A percentile compares a stretch with the other conserved stretches of the same genome.
Conservation (phyloP, 2,797 vertebrate species). For the Squalus acanthias region DNA sequence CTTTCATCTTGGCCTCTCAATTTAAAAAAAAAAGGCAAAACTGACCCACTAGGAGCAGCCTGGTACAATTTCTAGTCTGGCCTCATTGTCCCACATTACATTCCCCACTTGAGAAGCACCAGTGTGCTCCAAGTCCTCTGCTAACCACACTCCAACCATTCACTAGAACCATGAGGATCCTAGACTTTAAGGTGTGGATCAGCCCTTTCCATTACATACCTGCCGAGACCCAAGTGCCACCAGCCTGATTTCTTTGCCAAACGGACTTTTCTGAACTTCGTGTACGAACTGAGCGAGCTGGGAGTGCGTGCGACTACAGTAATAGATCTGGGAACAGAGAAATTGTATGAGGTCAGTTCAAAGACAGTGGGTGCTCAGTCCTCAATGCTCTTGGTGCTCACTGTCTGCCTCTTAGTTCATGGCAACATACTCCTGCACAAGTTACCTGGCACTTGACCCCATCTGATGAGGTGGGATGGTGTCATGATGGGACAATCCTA, state of each 20-base stretch:
- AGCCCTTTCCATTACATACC: slow-evolving; percentile 54
- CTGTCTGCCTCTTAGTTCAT: background rate
- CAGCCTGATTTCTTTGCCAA: slow-evolving; percentile 69
- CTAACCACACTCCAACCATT: background rate
- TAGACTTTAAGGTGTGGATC: background rate
- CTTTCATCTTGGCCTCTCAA: background rate
- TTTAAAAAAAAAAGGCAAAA: background rate
- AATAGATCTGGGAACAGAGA: slow-evolving; percentile 75
- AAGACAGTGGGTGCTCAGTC: background rate
- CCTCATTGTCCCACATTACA: no score
- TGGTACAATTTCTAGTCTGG: background rate
- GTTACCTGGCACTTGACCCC: background rate
- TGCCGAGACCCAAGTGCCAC: slow-evolving; percentile 86
- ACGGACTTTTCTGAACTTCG: slow-evolving; percentile 91
- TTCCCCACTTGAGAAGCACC: no score
- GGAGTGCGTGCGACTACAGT: slow-evolving; percentile 95
- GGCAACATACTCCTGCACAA: background rate
- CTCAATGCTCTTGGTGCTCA: no score
- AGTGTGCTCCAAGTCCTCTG: background rate
- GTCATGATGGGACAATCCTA: background rate
- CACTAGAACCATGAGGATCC: background rate
- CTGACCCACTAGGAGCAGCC: background rate
- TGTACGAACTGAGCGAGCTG: slow-evolving; percentile 92
- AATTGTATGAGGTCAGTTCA: background rate
- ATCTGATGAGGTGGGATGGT: background rate